Conservation (phyloP, 2,888 invertebrate genomes). For the Hydraecia micacea region DNA sequence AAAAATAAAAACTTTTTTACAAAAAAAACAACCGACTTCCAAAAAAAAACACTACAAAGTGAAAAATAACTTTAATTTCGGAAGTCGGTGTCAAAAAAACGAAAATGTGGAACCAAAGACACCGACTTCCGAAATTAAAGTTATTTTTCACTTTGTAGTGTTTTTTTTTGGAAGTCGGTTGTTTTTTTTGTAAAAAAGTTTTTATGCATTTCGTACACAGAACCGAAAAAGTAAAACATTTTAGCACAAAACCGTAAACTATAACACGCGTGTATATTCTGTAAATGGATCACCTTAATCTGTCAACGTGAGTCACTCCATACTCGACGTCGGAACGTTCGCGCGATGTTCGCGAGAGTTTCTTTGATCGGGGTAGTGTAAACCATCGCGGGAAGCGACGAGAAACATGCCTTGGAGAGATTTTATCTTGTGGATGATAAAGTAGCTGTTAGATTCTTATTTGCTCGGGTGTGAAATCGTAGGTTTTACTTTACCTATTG, state of each 20-base stretch:
- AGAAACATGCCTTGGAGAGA: conserved; percentile 44
- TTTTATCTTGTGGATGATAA: conserved; percentile 32
- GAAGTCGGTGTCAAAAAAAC: no score
- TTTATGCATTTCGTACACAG: not conserved
- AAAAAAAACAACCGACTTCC: no score
- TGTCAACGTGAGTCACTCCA: conserved; percentile 61
- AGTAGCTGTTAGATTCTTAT: conserved; percentile 4
- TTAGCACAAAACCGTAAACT: conserved; percentile 36
- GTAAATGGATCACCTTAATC: conserved; percentile 56
- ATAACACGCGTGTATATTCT: conserved; percentile 27
- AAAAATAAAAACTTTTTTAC: no score
- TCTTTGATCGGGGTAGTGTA: conserved; percentile 59
- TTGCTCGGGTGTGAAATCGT: not conserved
- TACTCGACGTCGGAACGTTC: conserved; percentile 25
- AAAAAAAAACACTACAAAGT: no score
- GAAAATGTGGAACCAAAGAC: no score
- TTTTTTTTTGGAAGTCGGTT: no score
- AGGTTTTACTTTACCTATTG: not conserved
- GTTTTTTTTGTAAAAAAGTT: no score
- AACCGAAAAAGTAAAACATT: conserved; percentile 23
- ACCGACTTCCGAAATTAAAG: no score
- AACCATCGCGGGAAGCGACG: conserved; percentile 53
- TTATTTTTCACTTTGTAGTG: no score
- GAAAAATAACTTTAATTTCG: no score
- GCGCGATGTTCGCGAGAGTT: conserved; percentile 34